Conservation (phyloP, 2,113 vertebrate genomes). For the Nasalis larvatus region DNA sequence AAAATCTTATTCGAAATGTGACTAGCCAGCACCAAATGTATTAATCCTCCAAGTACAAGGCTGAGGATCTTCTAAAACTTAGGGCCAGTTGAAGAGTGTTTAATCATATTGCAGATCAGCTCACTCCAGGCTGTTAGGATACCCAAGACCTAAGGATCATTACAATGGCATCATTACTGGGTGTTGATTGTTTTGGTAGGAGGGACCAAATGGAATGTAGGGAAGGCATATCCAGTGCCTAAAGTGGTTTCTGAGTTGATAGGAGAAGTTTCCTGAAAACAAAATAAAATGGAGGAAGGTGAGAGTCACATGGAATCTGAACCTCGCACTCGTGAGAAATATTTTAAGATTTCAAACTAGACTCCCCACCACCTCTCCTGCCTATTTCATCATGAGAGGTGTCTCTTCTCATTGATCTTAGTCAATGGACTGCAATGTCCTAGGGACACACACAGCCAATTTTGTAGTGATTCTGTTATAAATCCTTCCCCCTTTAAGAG, state of each 20-base stretch:
- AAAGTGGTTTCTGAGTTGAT: neutral
- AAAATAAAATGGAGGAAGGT: neutral
- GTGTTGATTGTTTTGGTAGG: neutral
- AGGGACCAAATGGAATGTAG: neutral
- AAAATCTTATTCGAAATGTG: neutral
- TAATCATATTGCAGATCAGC: rapidly evolving
- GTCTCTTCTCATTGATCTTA: neutral
- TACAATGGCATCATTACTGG: too few relatives aligned
- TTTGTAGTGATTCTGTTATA: neutral
- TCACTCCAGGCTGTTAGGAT: rapidly evolving
- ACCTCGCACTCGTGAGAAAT: neutral
- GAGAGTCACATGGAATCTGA: neutral
- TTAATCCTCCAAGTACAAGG: neutral
- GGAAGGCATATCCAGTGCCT: rapidly evolving
- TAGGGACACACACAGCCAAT: neutral
- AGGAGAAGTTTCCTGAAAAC: neutral
- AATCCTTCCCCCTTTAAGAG: neutral
- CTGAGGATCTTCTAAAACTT: neutral
- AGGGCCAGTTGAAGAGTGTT: neutral
- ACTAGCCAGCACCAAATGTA: neutral
- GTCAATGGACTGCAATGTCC: neutral
- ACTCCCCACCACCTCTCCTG: neutral
- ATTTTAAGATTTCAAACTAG: neutral
- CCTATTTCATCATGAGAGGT: neutral
- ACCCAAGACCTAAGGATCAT: neutral